Conservation (phyloP, 2,888 invertebrate genomes). For the Metopia argyrocephala region DNA sequence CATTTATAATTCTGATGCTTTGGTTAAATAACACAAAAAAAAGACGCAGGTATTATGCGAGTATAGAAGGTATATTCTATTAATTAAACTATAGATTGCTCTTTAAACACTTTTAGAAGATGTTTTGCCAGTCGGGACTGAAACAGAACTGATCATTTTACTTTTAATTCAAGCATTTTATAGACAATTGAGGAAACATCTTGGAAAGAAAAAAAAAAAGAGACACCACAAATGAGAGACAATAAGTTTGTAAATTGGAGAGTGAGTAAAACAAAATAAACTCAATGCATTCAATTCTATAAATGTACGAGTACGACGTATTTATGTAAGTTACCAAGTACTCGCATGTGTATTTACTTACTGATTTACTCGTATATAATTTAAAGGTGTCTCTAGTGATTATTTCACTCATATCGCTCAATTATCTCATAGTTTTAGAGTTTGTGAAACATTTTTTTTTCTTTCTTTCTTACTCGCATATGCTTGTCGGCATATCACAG, state of each 20-base stretch:
- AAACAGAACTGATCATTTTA: slow-evolving; percentile 60
- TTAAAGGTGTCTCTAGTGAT: slow-evolving; percentile 28
- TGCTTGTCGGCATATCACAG: slow-evolving; percentile 22
- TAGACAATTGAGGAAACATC: slow-evolving; percentile 39
- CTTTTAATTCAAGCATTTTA: slow-evolving; percentile 51
- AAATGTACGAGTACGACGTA: not conserved
- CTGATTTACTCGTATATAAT: too few relatives aligned
- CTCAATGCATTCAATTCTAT: not conserved
- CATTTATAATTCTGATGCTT: not conserved
- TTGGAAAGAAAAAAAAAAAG: too few relatives aligned
- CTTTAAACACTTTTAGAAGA: not conserved
- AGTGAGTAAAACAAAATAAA: too few relatives aligned
- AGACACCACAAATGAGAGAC: too few relatives aligned
- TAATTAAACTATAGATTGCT: not conserved
- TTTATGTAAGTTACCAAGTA: not conserved
- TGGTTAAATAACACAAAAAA: too few relatives aligned
- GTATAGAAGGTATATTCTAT: slow-evolving; percentile 1
- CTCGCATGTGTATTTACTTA: too few relatives aligned
- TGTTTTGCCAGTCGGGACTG: slow-evolving; percentile 62
- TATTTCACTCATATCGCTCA: slow-evolving; percentile 38
- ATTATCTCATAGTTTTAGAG: slow-evolving; percentile 34
- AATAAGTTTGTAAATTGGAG: too few relatives aligned
- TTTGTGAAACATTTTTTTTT: not conserved
- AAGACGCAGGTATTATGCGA: not conserved
- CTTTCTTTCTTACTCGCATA: not conserved